Base-by-base conservation (phyloP, 2,113 vertebrate species). In the Pachypanchax playfairii region DNA sequence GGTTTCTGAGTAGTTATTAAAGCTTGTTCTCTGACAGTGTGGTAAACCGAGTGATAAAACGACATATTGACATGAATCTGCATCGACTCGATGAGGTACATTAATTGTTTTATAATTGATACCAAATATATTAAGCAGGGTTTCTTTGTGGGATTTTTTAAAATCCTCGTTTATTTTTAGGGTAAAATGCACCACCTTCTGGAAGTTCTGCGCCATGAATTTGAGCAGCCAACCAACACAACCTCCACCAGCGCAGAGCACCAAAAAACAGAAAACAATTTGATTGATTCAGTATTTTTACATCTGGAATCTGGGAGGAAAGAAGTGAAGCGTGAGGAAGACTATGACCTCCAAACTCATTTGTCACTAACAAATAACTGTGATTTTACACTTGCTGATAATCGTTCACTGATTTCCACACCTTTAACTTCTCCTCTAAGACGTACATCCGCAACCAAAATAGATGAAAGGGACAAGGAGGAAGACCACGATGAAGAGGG, bases 161-260 rank as follows among this genome's bases (percentile, higher is more conserved):
- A 18, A 38, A 1, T 21, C 46, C 1, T 35, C 39, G 11, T 75
- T 57, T 82, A 29, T 60, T 73, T 80, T 79, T 48, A 92, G 92
- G 81, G 77, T 67, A 92, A 93, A 90, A 92, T 93, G 91, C 88
- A 72, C 80, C 90, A 91, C 65, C 91, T 92, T 53, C 80, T 93
- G 86, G 92, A 91, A 48, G 60, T 84, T 11, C 64, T 93, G 26
- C 84, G 79, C 52, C 83, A 89, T 65, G 91, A 92, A 31, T 80
- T 93, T 64, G 69, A 88, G 22, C 81, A 70, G 18, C 83, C 90
- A 36, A 22, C 42, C 47, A 64, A 73, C 29, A 56, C 48, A 7
- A 49, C 73, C 39, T 46, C 17, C 25, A 67, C 39, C 18, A 28
- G 25, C 13, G 14, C 69, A 60, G 65, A 83, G 29, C 39, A 46